These are phyloP conservation scores for Bactericera cockerelli DNA, from an alignment of 1,140 invertebrate species.

Conservation along the genomic window DNA sequence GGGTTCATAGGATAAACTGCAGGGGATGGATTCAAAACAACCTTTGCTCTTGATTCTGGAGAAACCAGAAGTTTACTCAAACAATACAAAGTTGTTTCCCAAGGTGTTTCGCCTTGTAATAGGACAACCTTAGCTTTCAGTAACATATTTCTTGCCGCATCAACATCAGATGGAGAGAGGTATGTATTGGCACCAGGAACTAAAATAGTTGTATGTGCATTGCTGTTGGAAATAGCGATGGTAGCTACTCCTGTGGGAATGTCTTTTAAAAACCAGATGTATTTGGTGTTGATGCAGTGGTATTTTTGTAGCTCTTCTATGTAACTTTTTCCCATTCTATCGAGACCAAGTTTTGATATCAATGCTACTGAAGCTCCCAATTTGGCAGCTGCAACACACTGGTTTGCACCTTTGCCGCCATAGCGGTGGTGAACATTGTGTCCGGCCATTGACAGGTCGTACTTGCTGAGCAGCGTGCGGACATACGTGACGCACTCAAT, in stretches of 20 bases:
- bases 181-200: conserved; percentile 69
- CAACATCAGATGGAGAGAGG: conserved; percentile 46
- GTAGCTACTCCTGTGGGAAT: conserved; percentile 17
- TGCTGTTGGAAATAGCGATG: conserved; percentile 54
- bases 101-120: conserved; percentile 71
- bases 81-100: conserved; percentile 44
- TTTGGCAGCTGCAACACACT: conserved; percentile 73
- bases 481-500: conserved; percentile 50
- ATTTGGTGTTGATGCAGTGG: conserved; percentile 4
- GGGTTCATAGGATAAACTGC: conserved; percentile 41
- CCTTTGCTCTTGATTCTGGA: background rate
- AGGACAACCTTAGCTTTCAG: conserved; percentile 52
- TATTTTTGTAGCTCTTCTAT: conserved; percentile 43
- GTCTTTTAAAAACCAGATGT: background rate
- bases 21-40: conserved; percentile 75
- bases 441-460: conserved; percentile 80
- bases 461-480: conserved; percentile 51
- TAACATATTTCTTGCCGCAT: conserved; percentile 42
- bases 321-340: conserved; percentile 67
- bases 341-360: conserved; percentile 75
- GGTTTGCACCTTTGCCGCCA: conserved; percentile 94
- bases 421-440: conserved; percentile 63
- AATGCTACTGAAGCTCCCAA: conserved; percentile 63
- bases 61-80: background rate
- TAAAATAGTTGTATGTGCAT: conserved; percentile 51